A percentile compares a stretch with the other conserved stretches of the same genome.
Conservation (phyloP, 2,888 invertebrate genomes). For the Pachliopta kotzebuea region DNA sequence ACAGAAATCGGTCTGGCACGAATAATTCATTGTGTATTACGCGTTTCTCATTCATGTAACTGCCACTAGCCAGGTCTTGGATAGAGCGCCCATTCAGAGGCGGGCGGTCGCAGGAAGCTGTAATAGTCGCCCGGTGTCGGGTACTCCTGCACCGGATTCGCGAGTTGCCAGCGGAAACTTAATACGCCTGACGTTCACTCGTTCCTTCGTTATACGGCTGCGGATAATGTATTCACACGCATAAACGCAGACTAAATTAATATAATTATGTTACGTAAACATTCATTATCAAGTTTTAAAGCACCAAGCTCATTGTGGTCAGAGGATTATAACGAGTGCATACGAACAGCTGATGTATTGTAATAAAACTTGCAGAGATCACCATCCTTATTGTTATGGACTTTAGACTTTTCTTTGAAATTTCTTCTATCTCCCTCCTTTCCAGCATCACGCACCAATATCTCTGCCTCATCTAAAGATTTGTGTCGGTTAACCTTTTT, state of each 20-base stretch:
- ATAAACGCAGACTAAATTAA: too few species aligned
- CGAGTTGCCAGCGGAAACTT: constrained; percentile 40
- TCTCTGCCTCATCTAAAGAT: constrained; percentile 53
- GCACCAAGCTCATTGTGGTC: too few species aligned
- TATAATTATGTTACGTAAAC: too few species aligned
- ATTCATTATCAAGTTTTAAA: too few species aligned
- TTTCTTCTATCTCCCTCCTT: constrained; percentile 39
- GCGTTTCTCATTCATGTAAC: constrained; percentile 63
- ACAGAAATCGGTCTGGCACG: constrained; percentile 71
- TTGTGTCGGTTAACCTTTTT: constrained; percentile 58
- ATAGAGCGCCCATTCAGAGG: constrained; percentile 51
- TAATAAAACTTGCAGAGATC: constrained; percentile 46
- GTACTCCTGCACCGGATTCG: constrained; percentile 63
- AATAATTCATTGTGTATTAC: constrained; percentile 67
- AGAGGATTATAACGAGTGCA: too few species aligned
- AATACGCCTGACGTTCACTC: constrained; percentile 21
- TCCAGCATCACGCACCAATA: constrained; percentile 36
- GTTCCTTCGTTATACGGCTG: constrained; percentile 20
- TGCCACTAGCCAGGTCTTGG: constrained; percentile 47
- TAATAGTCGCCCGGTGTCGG: constrained; percentile 56
- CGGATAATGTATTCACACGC: background rate
- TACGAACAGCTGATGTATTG: constrained; percentile 18
- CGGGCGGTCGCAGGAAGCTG: constrained; percentile 65
- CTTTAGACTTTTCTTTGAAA: constrained; percentile 61
- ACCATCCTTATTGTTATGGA: constrained; percentile 62